Conservation (phyloP, 2,888 invertebrate species). For the Eupeodes latifasciatus region DNA sequence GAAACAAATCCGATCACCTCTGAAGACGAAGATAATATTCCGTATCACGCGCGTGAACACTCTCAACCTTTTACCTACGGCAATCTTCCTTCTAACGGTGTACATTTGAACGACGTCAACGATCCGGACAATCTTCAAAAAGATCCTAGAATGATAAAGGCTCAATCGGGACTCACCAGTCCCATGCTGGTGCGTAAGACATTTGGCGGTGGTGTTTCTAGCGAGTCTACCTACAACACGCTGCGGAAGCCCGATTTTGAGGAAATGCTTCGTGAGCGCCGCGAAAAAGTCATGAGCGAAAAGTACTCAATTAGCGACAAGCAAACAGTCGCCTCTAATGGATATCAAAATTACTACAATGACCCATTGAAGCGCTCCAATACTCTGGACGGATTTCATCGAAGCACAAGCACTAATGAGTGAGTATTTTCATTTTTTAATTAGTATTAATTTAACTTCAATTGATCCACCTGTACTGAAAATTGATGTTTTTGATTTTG, state of each 20-base stretch:
- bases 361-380: constrained; percentile 79
- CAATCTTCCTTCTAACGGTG: constrained; percentile 84
- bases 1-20: constrained; percentile 77
- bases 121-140: constrained; percentile 79
- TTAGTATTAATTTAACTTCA: too few species aligned
- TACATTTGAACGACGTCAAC: constrained; percentile 81
- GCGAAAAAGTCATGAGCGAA: constrained; percentile 81
- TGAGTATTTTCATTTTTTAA: constrained; percentile 67
- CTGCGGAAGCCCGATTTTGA: constrained; percentile 83
- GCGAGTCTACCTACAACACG: constrained; percentile 76
- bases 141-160: constrained; percentile 86
- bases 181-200: constrained; percentile 93
- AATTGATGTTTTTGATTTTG: too few species aligned
- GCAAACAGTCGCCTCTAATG: constrained; percentile 70
- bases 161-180: constrained; percentile 91
- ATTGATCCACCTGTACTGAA: too few species aligned
- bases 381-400: constrained; percentile 79
- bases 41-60: constrained; percentile 96
- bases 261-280: constrained; percentile 83
- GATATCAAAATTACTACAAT: constrained; percentile 77
- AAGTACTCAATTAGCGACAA: constrained; percentile 73
- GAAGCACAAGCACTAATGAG: constrained; percentile 78
- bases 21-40: constrained; percentile 87
- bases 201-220: constrained; percentile 83
- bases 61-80: constrained; percentile 96